A percentile compares a stretch with the other conserved stretches of the same genome.
phyloP scores from a whole-genome alignment of 2,888 invertebrate species.

The Harpalus rubripes region DNA sequence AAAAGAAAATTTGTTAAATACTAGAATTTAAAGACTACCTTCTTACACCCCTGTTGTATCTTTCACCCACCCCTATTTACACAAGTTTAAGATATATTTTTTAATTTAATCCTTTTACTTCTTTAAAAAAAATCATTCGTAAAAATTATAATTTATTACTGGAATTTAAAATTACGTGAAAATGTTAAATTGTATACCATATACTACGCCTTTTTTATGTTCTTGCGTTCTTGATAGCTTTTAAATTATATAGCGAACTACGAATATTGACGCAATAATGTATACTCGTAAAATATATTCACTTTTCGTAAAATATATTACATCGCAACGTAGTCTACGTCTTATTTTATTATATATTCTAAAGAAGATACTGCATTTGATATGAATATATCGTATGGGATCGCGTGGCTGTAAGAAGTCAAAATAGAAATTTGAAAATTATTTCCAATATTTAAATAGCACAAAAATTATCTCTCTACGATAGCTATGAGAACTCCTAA shows the following conservation, averaged over 20 bases:
- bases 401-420: background rate
- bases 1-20: too few relatives aligned
- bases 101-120: constrained; percentile 1
- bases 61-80: constrained; percentile 9
- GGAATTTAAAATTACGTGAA: background rate
- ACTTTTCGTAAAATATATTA: constrained; percentile 21
- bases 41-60: constrained; percentile 2
- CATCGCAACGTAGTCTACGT: background rate
- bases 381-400: background rate
- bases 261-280: background rate
- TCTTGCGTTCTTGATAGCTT: background rate
- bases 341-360: background rate
- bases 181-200: background rate
- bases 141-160: background rate
- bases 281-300: background rate
- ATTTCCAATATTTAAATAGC: background rate
- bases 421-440: background rate
- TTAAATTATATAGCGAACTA: background rate
- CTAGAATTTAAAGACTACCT: background rate
- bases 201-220: constrained; percentile 11
- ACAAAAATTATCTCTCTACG: too few relatives aligned
- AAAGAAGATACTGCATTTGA: background rate
- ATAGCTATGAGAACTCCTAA: too few relatives aligned
- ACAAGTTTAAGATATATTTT: background rate
- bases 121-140: background rate